Conservation (phyloP, 2,113 vertebrate species). For the Lophura nycthemera region DNA sequence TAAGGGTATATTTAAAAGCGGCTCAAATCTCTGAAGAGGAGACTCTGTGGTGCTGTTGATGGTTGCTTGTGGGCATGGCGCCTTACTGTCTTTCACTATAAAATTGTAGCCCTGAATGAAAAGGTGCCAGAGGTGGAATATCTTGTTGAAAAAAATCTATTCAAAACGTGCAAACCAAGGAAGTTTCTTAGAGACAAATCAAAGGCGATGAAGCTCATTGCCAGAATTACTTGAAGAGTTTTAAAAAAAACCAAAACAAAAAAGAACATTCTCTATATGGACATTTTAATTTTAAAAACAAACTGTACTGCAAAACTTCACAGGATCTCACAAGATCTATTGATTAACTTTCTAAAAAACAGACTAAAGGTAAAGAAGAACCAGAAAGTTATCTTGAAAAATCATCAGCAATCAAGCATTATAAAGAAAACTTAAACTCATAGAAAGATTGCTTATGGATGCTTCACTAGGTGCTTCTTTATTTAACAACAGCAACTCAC, state of each 20-base stretch:
- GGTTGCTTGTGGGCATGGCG: not conserved
- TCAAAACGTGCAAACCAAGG: not conserved
- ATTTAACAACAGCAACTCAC: not conserved
- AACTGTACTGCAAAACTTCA: slow-evolving; percentile 37
- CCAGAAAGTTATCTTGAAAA: not conserved
- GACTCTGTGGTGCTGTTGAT: not conserved
- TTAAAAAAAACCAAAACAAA: not conserved
- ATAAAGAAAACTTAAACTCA: not conserved
- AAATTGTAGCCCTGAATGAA: slow-evolving; percentile 3
- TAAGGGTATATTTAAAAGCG: not conserved
- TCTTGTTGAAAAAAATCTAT: not conserved
- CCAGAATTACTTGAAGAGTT: not conserved
- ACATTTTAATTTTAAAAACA: not conserved
- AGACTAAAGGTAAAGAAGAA: slow-evolving; percentile 10
- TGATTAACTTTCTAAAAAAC: slow-evolving; percentile 15
- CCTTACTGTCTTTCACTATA: not conserved
- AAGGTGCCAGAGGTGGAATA: not conserved
- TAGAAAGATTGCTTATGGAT: not conserved
- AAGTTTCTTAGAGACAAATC: not conserved
- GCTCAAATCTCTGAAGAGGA: not conserved
- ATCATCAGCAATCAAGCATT: not conserved
- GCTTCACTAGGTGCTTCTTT: not conserved
- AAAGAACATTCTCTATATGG: not conserved
- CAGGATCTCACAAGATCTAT: not conserved
- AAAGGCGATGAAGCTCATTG: not conserved